Conservation (phyloP, 2,888 invertebrate species). For the Pteria penguin region DNA sequence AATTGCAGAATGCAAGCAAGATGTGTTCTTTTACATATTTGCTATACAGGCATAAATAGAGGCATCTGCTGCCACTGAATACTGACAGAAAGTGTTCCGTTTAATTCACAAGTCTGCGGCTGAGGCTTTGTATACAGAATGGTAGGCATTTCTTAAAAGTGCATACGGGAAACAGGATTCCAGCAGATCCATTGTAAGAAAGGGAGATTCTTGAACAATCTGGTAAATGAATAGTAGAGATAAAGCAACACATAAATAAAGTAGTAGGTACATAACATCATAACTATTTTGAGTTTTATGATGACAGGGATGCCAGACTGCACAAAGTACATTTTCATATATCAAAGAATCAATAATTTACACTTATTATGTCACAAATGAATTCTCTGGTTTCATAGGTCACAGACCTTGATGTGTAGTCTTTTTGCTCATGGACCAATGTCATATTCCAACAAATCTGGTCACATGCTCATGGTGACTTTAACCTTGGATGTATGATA, state of each 20-base stretch:
- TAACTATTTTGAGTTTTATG: too few relatives aligned
- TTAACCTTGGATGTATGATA: too few relatives aligned
- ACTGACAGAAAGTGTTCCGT: not conserved
- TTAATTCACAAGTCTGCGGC: conserved; percentile 43
- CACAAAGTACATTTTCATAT: not conserved
- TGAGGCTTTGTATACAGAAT: conserved; percentile 81
- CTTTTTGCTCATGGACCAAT: too few relatives aligned
- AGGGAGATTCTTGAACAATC: conserved; percentile 98
- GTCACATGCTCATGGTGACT: too few relatives aligned
- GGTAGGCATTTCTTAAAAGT: conserved; percentile 97
- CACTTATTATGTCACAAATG: not conserved
- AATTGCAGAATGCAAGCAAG: too few relatives aligned
- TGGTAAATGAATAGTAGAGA: conserved; percentile 78
- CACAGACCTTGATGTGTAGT: too few relatives aligned
- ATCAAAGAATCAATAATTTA: not conserved
- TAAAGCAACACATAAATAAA: not conserved
- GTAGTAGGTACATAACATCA: not conserved
- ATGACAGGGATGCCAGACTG: not conserved
- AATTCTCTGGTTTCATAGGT: too few relatives aligned
- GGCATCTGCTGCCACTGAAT: too few relatives aligned
- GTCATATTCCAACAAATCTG: too few relatives aligned
- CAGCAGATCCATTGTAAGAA: conserved; percentile 98
- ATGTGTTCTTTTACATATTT: too few relatives aligned
- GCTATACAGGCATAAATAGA: too few relatives aligned
- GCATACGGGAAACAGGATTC: conserved; percentile 99